Evolutionary conservation across 2,113 vertebrate species (phyloP), one percentile per base, ranked within the genome.

Genomic region (Archocentrus centrarchus): DNA sequence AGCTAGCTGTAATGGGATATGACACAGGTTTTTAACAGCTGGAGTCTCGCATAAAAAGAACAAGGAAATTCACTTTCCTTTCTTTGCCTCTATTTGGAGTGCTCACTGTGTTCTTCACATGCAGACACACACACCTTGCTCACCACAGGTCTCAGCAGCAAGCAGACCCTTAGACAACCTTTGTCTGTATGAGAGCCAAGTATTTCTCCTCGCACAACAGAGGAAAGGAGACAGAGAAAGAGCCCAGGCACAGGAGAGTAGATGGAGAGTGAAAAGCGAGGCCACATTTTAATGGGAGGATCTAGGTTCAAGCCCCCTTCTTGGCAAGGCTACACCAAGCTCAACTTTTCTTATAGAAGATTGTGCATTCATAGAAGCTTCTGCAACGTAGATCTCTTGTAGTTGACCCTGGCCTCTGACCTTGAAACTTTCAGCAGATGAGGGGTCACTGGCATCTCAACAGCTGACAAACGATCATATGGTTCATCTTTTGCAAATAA

Each of bases 51-150:
- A 77, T 79, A 78, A 85, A 55, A 91, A 90, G 88, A 92, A 93
- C 88, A 93, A 84, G 90, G 70, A 90, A 89, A 89, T 81, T 78
- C 88, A 91, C 91, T 93, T 91, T 73, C 80, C 70, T 81, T 82
- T 81, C 66, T 57, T 85, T 63, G 47, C 82, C 75, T 75, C 78
- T 81, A 75, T 91, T 93, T 84, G 59, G 77, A 90, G 86, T 14
- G 64, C 75, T 86, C 80, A 79, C 83, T 90, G 61, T 88, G 88
- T 92, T 81, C 88, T 81, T 59, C 76, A 20, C 90, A 85, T 57
- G 64, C 89, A 88, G 64, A 79, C 63, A 75, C 66, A 39, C 68
- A 70, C 79, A 81, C 73, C 62, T 82, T 75, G 27, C 80, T 82
- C 85, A 39, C 79, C 50, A 39, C 82, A 59, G 17, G 35, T 75